Percentiles rank a stretch among this genome's conserved stretches.
phyloP scores from a whole-genome alignment of 2,113 vertebrate species.

The Clarias macrocephalus region DNA sequence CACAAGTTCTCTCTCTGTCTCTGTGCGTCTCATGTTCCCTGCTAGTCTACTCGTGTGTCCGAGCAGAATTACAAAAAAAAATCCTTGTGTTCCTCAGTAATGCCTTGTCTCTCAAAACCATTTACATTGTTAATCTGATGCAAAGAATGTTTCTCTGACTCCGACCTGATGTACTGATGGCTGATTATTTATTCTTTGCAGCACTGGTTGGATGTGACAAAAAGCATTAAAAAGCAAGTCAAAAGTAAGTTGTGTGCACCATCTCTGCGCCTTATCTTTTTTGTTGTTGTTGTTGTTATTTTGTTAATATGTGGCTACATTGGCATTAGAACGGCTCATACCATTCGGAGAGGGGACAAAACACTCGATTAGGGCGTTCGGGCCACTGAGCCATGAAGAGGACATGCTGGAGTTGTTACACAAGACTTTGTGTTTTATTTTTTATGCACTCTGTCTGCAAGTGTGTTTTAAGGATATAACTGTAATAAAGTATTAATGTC shows the following conservation, averaged over 20 bases:
- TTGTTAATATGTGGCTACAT: background rate
- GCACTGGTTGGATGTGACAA: constrained; percentile 97
- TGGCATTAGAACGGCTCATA: background rate
- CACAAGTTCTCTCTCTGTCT: background rate
- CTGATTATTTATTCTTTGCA: constrained; percentile 65
- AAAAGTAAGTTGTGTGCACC: constrained; percentile 86
- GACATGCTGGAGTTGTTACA: background rate
- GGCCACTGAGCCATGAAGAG: background rate
- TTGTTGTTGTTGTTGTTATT: background rate
- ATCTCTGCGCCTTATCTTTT: background rate
- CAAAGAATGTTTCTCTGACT: background rate
- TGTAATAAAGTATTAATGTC: no score
- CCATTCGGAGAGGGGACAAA: no score
- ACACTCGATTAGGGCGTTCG: background rate
- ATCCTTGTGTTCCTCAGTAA: background rate
- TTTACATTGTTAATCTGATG: background rate
- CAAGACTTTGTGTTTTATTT: background rate
- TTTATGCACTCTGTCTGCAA: background rate
- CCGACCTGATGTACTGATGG: background rate
- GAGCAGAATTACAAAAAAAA: background rate
- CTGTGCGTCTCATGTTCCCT: background rate
- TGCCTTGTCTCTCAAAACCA: background rate
- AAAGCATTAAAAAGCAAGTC: constrained; percentile 99
- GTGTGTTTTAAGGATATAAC: background rate
- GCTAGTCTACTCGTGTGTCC: background rate